A percentile compares a stretch with the other conserved stretches of the same genome.
Evolutionary conservation across 1,140 invertebrate genomes (phyloP).

Genomic region (Temnothorax longispinosus): DNA sequence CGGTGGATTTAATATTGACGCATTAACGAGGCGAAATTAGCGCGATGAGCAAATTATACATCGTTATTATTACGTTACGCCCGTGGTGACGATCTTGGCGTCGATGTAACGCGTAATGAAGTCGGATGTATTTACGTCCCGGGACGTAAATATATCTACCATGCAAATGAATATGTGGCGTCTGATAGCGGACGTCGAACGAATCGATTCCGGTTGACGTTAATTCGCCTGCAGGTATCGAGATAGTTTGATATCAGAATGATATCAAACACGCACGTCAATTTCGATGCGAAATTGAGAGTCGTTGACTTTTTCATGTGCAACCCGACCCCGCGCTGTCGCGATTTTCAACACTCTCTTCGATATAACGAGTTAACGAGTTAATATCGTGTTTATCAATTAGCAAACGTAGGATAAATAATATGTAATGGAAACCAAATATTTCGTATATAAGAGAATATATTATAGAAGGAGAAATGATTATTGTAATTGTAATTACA

Average conservation of each 20-base stretch:
- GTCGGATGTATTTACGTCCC: slow-evolving; percentile 22
- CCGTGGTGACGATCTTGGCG: background rate
- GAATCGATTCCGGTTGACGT: slow-evolving; percentile 9
- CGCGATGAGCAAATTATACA: background rate
- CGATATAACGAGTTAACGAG: background rate
- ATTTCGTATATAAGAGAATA: background rate
- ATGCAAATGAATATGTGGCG: background rate
- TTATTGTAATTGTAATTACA: slow-evolving; percentile 7
- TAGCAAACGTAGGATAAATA: background rate
- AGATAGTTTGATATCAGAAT: slow-evolving; percentile 16
- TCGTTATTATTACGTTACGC: slow-evolving; percentile 11
- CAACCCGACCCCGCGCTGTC: background rate
- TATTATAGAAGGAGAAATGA: background rate
- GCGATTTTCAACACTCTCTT: background rate
- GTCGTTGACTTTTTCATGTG: background rate
- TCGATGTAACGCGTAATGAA: slow-evolving; percentile 12
- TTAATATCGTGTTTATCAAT: background rate
- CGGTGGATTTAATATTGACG: background rate
- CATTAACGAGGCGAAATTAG: slow-evolving; percentile 35
- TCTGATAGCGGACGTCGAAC: background rate
- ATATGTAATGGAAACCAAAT: background rate
- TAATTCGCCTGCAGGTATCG: slow-evolving; percentile 4
- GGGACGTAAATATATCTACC: slow-evolving; percentile 4
- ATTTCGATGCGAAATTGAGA: slow-evolving; percentile 23
- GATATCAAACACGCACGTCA: background rate